Base-by-base conservation (phyloP, 2,888 invertebrate genomes). In the Drosophila putrida region DNA sequence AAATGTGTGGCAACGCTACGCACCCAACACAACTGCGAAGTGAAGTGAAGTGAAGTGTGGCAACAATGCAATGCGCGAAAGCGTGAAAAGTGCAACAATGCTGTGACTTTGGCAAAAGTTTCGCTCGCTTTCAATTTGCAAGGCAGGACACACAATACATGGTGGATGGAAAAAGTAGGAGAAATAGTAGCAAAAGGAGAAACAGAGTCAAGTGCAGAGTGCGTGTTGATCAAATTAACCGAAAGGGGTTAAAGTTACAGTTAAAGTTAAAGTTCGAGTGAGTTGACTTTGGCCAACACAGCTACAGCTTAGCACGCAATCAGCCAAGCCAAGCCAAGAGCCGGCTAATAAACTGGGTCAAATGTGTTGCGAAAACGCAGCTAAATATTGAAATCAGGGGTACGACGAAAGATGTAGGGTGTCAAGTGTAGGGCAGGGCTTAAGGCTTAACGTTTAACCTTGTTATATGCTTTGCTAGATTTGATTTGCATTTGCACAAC, bases 221-320 rank as follows among this genome's bases (percentile, higher is more conserved):
- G 90, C 85, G 89, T 90, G 90, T 75, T 86, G 78, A 78, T 86
- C 81, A 78, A 90, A 90, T 89, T 90, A 90, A 82, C 84, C 67
- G 62, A 70, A 62, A 57, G 72, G 72, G 78, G 82, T 71, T 75
- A 66, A 70, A 72, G 60, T 57, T 49, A 55, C 58, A 66, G 79
- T 70, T 74, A 76, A 79, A 66, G 79, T 70, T 74, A 76, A 79
- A 80, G 85, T 84, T 84, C 80, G 76, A 80, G 62, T 76, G 58
- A 66, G 66, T 73, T 80, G 82, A 86, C 83, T 86, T 82, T 82
- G 82, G 84, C 84, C 67, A 71, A 64, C 60, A 50, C 20, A 20
- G 74, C 70, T 74, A 50, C 20, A 20, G 74, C 70, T 74, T 64
- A 60, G 69, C 82, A 82, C 89, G 82, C 89, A 89, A 76, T 62